These are phyloP conservation scores for Drosophila mauritiana DNA, from an alignment of 1,140 invertebrate genomes.

Conservation along the genomic window DNA sequence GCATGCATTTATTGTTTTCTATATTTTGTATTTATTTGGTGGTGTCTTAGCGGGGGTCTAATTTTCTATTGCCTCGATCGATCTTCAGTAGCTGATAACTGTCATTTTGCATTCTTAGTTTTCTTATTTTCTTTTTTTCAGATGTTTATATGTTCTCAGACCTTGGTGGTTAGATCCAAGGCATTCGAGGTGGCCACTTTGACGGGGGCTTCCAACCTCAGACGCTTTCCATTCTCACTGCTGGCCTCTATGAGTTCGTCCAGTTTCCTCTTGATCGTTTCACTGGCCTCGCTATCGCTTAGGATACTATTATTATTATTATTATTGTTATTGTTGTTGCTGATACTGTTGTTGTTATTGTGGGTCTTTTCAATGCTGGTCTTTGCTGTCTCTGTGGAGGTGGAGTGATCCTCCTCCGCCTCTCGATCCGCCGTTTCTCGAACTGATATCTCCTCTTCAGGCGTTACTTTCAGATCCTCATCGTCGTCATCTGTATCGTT, in stretches of 20 bases:
- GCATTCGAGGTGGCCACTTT: conserved; percentile 85
- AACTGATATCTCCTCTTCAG: conserved; percentile 83
- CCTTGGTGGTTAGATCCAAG: conserved; percentile 89
- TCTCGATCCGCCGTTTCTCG: conserved; percentile 38
- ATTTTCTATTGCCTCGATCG: conserved; percentile 43
- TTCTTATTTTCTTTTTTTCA: background rate
- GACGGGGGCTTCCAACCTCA: conserved; percentile 85
- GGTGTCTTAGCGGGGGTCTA: conserved; percentile 46
- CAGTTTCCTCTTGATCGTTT: conserved; percentile 79
- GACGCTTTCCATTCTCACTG: conserved; percentile 82
- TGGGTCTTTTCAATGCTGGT: conserved; percentile 64
- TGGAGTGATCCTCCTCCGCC: conserved; percentile 40
- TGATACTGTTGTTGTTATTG: conserved; percentile 68
- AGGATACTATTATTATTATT: conserved; percentile 61
- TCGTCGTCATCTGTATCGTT: conserved; percentile 63
- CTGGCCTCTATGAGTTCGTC: conserved; percentile 84
- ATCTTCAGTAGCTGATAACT: conserved; percentile 41
- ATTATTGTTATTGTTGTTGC: conserved; percentile 61
- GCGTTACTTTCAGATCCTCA: conserved; percentile 20
- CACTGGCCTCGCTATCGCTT: conserved; percentile 66
- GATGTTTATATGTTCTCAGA: conserved; percentile 17
- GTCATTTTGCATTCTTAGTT: conserved; percentile 15
- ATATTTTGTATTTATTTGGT: conserved; percentile 40
- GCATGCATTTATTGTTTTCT: conserved; percentile 26
- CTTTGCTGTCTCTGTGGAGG: conserved; percentile 50